Conservation (phyloP, 2,888 invertebrate genomes). For the Ariolimax columbianus region DNA sequence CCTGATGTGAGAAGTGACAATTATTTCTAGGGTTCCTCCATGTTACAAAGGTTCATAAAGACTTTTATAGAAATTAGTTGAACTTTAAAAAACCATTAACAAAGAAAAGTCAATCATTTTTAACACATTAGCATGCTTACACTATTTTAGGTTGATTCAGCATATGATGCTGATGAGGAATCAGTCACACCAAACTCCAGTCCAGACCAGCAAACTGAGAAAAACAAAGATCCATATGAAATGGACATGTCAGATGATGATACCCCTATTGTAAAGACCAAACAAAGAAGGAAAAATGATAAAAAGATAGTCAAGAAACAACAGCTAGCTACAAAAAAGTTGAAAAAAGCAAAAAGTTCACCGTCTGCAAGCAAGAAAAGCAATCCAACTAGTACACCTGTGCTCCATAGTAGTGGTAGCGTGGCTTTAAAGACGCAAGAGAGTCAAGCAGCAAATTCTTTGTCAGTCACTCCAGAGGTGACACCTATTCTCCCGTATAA, state of each 20-base stretch:
- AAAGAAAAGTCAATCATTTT: no score
- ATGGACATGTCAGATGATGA: conserved; percentile 33
- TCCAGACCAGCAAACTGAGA: background rate
- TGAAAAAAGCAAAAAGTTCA: conserved; percentile 4
- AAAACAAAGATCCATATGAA: conserved; percentile 20
- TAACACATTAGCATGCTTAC: no score
- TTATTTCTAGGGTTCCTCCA: no score
- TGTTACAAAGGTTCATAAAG: no score
- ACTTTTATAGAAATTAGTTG: no score
- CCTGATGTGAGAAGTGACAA: no score
- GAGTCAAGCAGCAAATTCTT: background rate
- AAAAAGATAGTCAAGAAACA: background rate
- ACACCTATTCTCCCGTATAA: conserved; percentile 41
- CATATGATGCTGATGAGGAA: conserved; percentile 45
- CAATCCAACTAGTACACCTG: conserved; percentile 33
- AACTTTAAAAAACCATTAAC: no score
- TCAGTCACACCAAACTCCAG: conserved; percentile 27
- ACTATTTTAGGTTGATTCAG: conserved; percentile 42
- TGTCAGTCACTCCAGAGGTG: conserved; percentile 41
- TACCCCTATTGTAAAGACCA: background rate
- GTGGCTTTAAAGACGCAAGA: background rate
- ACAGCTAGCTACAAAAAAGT: background rate
- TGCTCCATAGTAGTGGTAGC: background rate
- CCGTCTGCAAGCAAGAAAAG: background rate
- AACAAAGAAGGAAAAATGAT: conserved; percentile 3